A percentile compares a stretch with the other conserved stretches of the same genome.
These are phyloP conservation scores for Forbesichthys papilliferus DNA, from an alignment of 2,113 vertebrate genomes.

Conservation along the genomic window DNA sequence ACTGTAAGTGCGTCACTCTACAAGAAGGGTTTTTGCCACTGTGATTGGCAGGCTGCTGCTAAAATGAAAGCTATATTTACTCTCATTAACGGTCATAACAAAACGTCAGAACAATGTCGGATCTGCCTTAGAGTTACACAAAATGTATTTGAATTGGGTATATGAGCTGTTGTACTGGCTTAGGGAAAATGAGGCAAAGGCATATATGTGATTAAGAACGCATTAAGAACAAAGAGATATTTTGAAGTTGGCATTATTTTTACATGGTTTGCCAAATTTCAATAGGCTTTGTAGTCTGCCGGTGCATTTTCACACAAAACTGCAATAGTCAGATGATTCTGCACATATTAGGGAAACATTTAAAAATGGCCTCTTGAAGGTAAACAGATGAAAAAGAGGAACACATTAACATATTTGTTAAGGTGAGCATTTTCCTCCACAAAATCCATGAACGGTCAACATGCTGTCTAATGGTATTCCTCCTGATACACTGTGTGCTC, in stretches of 20 bases:
- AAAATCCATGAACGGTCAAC: too few species aligned
- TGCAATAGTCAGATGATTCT: not conserved
- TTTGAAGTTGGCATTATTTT: not conserved
- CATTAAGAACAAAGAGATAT: not conserved
- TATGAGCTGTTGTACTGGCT: conserved; percentile 33
- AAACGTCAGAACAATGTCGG: conserved; percentile 48
- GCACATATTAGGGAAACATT: not conserved
- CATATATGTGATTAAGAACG: not conserved
- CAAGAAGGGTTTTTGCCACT: conserved; percentile 46
- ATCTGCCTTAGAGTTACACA: conserved; percentile 24
- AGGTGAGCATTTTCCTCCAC: too few species aligned
- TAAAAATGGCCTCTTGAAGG: too few species aligned
- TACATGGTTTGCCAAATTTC: too few species aligned
- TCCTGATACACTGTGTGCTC: too few species aligned
- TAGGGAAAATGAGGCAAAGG: conserved; percentile 2
- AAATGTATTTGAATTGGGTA: conserved; percentile 30
- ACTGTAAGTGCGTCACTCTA: not conserved
- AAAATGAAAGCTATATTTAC: conserved; percentile 67
- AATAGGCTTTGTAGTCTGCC: too few species aligned
- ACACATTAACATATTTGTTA: too few species aligned
- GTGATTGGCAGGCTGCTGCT: conserved; percentile 53
- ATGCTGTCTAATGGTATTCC: too few species aligned
- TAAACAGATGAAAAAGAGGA: too few species aligned
- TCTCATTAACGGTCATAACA: conserved; percentile 51
- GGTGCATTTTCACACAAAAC: not conserved